A percentile compares a stretch with the other conserved stretches of the same genome.
These are phyloP conservation scores for Ptychobarbus kaznakovi DNA, from an alignment of 2,797 vertebrate species.

Conservation along the genomic window DNA sequence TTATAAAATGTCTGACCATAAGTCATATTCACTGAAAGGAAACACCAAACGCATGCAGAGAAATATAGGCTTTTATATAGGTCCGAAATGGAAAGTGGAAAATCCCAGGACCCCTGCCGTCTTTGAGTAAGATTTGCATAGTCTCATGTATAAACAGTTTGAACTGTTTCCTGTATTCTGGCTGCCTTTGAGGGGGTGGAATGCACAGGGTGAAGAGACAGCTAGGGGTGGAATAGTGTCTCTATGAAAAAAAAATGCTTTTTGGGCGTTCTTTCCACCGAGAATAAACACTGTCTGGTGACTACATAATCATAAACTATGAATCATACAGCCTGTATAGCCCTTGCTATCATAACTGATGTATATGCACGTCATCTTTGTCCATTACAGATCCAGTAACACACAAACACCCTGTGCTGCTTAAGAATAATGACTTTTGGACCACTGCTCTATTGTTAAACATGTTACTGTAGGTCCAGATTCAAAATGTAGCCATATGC, in stretches of 20 bases:
- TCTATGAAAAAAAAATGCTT: slow-evolving; percentile 6
- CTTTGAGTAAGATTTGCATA: slow-evolving; percentile 32
- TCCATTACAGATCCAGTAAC: slow-evolving; percentile 30
- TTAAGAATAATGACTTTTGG: slow-evolving; percentile 5
- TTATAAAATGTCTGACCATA: slow-evolving; percentile 13
- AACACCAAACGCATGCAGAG: background rate
- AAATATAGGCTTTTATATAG: background rate
- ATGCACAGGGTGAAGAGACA: slow-evolving; percentile 33
- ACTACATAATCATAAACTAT: slow-evolving; percentile 49
- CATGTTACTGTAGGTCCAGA: background rate
- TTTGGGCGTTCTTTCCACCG: slow-evolving; percentile 44
- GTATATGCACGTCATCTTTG: slow-evolving; percentile 24
- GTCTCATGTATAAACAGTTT: slow-evolving; percentile 40
- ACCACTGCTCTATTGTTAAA: slow-evolving; percentile 6
- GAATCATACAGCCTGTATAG: slow-evolving; percentile 29
- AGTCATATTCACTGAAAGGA: background rate
- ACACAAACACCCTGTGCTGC: slow-evolving; percentile 13
- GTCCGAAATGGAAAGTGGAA: slow-evolving; percentile 12
- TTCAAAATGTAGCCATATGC: background rate
- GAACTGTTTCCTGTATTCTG: slow-evolving; percentile 38
- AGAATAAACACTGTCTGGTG: slow-evolving; percentile 60
- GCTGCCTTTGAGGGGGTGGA: slow-evolving; percentile 33
- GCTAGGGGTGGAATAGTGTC: slow-evolving; percentile 13
- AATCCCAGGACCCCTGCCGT: slow-evolving; percentile 17
- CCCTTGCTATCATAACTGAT: slow-evolving; percentile 38